phyloP scores from a whole-genome alignment of 2,888 invertebrate species.

The Spisula subtruncata region DNA sequence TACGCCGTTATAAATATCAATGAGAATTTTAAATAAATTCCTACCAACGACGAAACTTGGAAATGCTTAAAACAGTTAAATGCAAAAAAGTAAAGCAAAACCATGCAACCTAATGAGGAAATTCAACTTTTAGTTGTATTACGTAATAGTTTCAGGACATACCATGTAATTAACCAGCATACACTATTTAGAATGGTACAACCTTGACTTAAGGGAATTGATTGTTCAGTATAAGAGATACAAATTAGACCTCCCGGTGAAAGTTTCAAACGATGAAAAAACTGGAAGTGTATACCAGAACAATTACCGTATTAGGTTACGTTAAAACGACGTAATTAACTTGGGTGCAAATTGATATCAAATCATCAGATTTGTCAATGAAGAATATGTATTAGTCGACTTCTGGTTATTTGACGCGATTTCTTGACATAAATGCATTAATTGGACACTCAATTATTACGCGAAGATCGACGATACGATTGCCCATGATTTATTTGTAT shows the following conservation, averaged over 20 bases:
- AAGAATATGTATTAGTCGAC: slow-evolving; percentile 6
- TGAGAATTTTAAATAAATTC: background rate
- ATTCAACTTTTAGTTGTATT: background rate
- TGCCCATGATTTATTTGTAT: background rate
- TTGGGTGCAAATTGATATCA: background rate
- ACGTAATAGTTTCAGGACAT: background rate
- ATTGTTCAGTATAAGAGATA: background rate
- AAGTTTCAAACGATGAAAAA: background rate
- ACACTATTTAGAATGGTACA: background rate
- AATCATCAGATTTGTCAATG: background rate
- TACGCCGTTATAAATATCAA: background rate
- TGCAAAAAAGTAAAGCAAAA: too few relatives aligned
- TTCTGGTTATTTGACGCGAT: background rate
- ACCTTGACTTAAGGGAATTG: background rate
- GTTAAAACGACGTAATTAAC: slow-evolving; percentile 9
- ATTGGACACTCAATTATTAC: background rate
- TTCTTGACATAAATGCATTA: background rate
- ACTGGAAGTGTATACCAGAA: background rate
- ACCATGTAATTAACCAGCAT: background rate
- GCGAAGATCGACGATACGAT: background rate
- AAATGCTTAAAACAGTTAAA: background rate
- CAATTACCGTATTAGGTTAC: background rate
- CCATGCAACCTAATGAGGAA: background rate
- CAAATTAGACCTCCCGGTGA: background rate
- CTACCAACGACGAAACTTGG: background rate